A percentile compares a stretch with the other conserved stretches of the same genome.
Evolutionary conservation across 2,888 invertebrate species (phyloP).

Genomic region (Eurois occulta): DNA sequence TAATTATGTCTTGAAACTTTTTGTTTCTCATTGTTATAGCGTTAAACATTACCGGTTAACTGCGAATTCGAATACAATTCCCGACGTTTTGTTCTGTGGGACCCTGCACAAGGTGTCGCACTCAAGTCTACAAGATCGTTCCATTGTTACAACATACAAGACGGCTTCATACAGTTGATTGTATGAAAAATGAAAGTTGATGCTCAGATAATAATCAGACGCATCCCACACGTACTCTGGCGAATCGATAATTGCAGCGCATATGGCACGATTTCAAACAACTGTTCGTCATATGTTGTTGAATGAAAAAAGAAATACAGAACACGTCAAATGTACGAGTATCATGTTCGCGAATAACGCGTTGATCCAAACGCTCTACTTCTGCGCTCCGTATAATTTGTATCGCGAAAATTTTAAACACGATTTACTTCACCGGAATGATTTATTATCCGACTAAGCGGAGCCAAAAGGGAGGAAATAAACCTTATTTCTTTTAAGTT

Average conservation of each 20-base stretch:
- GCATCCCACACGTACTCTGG: constrained; percentile 62
- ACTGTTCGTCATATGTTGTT: constrained; percentile 58
- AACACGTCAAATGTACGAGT: constrained; percentile 42
- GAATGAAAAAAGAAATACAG: constrained; percentile 55
- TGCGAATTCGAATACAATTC: constrained; percentile 45
- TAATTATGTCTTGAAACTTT: constrained; percentile 43
- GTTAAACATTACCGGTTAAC: constrained; percentile 36
- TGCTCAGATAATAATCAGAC: constrained; percentile 61
- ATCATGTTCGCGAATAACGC: constrained; percentile 52
- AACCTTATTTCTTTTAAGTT: constrained; percentile 49
- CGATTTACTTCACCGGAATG: constrained; percentile 60
- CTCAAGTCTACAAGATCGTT: constrained; percentile 31
- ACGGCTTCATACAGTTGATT: constrained; percentile 40
- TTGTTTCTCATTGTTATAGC: constrained; percentile 41
- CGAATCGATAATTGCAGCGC: constrained; percentile 63
- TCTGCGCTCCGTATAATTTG: constrained; percentile 58
- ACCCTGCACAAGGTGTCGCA: constrained; percentile 36
- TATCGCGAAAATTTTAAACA: constrained; percentile 59
- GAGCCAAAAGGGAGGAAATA: constrained; percentile 39
- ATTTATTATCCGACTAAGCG: constrained; percentile 59
- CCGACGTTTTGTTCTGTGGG: constrained; percentile 38
- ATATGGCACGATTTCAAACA: constrained; percentile 57
- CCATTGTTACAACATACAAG: constrained; percentile 53
- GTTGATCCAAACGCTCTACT: constrained; percentile 54
- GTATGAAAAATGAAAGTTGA: constrained; percentile 64